phyloP scores from a whole-genome alignment of 2,888 invertebrate species.

The Eumacrocentrus americanus region DNA sequence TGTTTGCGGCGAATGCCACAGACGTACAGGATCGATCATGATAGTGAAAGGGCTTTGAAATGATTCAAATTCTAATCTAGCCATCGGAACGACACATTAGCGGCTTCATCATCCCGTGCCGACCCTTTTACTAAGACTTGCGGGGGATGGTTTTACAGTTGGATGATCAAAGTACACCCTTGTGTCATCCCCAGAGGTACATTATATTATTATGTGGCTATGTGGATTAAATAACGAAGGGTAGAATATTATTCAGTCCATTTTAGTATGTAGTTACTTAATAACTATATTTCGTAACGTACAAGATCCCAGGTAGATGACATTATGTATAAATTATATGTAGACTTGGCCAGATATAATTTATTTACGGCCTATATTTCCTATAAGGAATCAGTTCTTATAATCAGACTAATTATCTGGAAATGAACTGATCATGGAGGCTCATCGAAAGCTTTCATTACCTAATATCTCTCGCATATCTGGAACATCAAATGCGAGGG shows the following conservation, averaged over 20 bases:
- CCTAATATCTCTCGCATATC: too few species aligned
- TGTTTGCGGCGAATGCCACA: slow-evolving; percentile 46
- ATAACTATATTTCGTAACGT: too few species aligned
- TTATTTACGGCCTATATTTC: too few species aligned
- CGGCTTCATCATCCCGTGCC: slow-evolving; percentile 6
- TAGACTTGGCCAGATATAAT: too few species aligned
- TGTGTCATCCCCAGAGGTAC: neutral
- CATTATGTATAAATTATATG: too few species aligned
- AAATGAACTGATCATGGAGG: too few species aligned
- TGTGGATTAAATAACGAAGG: neutral
- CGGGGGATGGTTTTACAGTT: slow-evolving; percentile 5
- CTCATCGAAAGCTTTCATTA: too few species aligned
- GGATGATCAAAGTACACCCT: slow-evolving; percentile 16
- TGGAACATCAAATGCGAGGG: too few species aligned
- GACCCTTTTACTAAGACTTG: neutral
- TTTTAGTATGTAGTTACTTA: neutral
- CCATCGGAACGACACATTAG: slow-evolving; percentile 1
- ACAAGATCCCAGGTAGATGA: too few species aligned
- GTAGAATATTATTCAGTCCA: neutral
- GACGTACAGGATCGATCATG: slow-evolving; percentile 31
- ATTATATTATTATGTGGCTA: neutral
- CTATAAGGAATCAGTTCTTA: too few species aligned
- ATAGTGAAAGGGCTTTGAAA: slow-evolving; percentile 36
- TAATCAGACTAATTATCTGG: too few species aligned
- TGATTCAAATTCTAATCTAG: slow-evolving; percentile 42